Evolutionary conservation across 2,888 invertebrate species (phyloP).

Genomic region (Rhagonycha lutea): DNA sequence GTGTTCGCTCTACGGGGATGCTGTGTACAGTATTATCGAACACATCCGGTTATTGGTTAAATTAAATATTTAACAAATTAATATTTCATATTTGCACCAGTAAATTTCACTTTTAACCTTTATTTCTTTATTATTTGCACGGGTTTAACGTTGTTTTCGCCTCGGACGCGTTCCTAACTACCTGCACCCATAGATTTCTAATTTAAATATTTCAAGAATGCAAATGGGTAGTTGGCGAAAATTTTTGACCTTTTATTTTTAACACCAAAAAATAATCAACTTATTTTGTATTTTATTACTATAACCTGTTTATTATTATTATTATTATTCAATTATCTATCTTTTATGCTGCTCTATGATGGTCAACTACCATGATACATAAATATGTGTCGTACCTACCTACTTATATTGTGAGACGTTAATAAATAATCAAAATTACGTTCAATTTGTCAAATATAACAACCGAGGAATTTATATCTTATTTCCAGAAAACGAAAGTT

Average conservation of each 20-base stretch:
- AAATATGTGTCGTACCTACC: background rate
- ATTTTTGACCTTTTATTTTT: background rate
- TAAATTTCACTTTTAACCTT: background rate
- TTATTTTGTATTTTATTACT: background rate
- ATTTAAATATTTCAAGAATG: background rate
- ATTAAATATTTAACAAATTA: background rate
- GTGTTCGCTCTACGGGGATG: slow-evolving; percentile 26
- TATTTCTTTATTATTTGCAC: background rate
- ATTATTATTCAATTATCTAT: background rate
- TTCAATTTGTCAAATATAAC: slow-evolving; percentile 26
- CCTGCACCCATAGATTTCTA: background rate
- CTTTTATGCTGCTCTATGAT: background rate
- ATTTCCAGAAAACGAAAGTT: slow-evolving; percentile 29
- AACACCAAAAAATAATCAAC: background rate
- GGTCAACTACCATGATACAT: background rate
- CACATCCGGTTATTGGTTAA: slow-evolving; percentile 7
- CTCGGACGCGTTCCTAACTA: background rate
- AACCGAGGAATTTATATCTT: slow-evolving; percentile 26
- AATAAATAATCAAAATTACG: slow-evolving; percentile 23
- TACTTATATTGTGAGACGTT: slow-evolving; percentile 1
- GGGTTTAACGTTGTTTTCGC: background rate
- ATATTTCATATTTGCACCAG: background rate
- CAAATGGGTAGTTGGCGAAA: background rate
- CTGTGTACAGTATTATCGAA: slow-evolving; percentile 13
- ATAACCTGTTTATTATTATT: background rate